Conservation (phyloP, 1,140 invertebrate genomes). For the Rhopalosiphum padi region DNA sequence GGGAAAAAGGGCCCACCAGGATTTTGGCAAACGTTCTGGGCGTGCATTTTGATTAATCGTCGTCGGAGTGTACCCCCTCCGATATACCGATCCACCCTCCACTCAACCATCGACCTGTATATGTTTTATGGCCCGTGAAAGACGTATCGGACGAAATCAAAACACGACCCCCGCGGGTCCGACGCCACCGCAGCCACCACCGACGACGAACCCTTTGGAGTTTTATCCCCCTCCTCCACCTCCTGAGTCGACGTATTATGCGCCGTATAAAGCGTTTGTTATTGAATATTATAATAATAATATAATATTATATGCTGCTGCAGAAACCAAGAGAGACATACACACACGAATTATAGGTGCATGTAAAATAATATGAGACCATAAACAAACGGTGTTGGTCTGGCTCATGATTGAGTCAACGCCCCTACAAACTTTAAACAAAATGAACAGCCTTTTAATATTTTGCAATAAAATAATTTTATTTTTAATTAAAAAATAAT, state of each 20-base stretch:
- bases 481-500: too few relatives aligned
- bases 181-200: neutral
- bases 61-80: neutral
- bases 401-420: too few relatives aligned
- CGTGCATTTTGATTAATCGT: conserved; percentile 50
- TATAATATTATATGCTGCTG: neutral
- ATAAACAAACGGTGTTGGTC: neutral
- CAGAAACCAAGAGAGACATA: neutral
- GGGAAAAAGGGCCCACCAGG: neutral
- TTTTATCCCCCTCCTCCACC: neutral
- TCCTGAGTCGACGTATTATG: too few relatives aligned
- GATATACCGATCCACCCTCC: neutral
- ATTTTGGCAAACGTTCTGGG: conserved; percentile 50
- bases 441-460: too few relatives aligned
- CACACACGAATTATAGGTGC: neutral
- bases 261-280: neutral
- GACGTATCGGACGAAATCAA: conserved; percentile 41
- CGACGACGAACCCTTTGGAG: neutral
- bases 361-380: neutral
- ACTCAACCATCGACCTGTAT: neutral
- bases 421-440: too few relatives aligned
- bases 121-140: conserved; percentile 54
- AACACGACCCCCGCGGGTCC: conserved; percentile 32
- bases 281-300: neutral
- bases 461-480: too few relatives aligned